Evolutionary conservation across 53 echinoderm and acorn worm genomes (phyloP), one percentile per base, ranked within the genome.

Genomic region (Luidia sarsii): DNA sequence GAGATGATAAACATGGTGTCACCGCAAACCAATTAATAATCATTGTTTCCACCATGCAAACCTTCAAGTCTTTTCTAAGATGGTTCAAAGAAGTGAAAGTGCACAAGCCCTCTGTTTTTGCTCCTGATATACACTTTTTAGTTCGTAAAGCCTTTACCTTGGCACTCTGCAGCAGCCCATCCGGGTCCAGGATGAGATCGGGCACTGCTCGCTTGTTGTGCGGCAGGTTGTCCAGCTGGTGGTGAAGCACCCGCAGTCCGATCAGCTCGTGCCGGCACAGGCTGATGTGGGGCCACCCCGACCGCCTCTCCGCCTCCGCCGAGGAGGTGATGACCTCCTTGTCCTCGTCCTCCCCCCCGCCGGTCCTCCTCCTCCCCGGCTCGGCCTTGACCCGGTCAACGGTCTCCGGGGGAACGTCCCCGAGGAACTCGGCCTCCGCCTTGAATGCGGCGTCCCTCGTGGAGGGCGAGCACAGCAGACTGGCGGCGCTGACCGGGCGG

Each of bases 181-280:
- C 94, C 3, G 99, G 89, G 63, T 94, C 70, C 3, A 70, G 70
- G 46, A 99, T 94, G 68, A 91, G 71, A 4, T 94, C 94, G 0
- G 99, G 99, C 4, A 99, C 83, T 23, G 50, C 39, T 30, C 99
- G 65, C 65, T 85, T 94, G 33, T 65, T 62, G 43, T 60, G 67
- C 4, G 99, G 91, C 7, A 99, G 70, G 53, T 67, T 61, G 49
- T 91, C 94, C 53, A 99, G 65, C 68, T 82, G 87, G 55, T 89
- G 85, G 35, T 91, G 70, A 0, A 94, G 66, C 15, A 71, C 70
- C 22, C 66, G 68, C 19, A 99, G 35, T 24, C 94, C 99, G 11
- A 84, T 73, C 84, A 91, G 71, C 81, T 99, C 99, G 28, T 71
- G 75, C 35, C 84, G 83, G 31, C 91, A 89, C 64, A 99, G 61